These are phyloP conservation scores for Alosa sapidissima DNA, from an alignment of 2,797 vertebrate species.

Conservation along the genomic window DNA sequence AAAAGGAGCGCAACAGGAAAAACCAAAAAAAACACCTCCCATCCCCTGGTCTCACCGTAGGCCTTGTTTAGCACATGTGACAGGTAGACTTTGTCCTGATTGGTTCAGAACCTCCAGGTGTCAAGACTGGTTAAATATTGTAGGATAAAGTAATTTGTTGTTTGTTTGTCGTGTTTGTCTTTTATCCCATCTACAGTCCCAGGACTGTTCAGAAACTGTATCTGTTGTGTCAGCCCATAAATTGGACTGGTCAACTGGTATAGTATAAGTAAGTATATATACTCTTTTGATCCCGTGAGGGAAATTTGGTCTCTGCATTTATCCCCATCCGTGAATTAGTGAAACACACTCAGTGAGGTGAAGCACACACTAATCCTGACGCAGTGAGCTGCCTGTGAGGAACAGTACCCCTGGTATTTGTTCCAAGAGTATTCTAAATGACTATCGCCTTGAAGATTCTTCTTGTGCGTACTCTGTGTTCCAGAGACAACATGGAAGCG, in stretches of 20 bases:
- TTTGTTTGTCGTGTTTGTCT: neutral
- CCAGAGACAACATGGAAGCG: slow-evolving; percentile 85
- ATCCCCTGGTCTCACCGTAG: neutral
- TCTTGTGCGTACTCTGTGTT: slow-evolving; percentile 34
- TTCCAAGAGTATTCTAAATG: neutral
- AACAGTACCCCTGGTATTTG: neutral
- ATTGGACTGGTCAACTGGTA: neutral
- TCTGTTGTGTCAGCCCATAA: neutral
- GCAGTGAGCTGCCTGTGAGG: neutral
- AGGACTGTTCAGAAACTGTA: neutral
- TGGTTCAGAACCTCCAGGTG: too few relatives aligned
- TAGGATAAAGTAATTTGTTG: too few relatives aligned
- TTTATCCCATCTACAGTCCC: neutral
- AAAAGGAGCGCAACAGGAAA: neutral
- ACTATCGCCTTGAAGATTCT: neutral
- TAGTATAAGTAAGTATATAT: too few relatives aligned
- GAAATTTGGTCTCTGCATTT: too few relatives aligned
- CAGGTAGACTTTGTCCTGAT: too few relatives aligned
- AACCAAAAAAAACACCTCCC: neutral
- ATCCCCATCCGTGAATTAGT: too few relatives aligned
- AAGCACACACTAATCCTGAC: too few relatives aligned
- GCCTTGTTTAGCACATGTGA: too few relatives aligned
- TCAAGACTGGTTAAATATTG: too few relatives aligned
- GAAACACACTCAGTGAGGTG: too few relatives aligned
- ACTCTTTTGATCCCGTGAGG: too few relatives aligned